Evolutionary conservation across 2,797 vertebrate genomes (phyloP).

Genomic region (Corythornis leucogaster): DNA sequence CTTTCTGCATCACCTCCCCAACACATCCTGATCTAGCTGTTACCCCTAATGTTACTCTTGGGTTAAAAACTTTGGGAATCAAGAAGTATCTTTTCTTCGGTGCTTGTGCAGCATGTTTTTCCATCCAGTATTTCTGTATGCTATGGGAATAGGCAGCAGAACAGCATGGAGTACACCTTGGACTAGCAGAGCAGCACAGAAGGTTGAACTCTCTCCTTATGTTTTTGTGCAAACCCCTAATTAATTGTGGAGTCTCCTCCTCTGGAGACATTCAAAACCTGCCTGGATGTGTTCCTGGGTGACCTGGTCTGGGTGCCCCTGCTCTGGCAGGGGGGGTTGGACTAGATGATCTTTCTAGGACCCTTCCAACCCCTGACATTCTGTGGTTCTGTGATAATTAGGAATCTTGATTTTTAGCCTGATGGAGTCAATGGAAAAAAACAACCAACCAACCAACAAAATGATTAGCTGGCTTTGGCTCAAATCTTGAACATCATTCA

Average conservation of each 20-base stretch:
- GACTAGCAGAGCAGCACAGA: slow-evolving; percentile 17
- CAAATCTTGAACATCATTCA: not conserved
- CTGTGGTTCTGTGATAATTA: not conserved
- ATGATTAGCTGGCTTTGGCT: not conserved
- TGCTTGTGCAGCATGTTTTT: not conserved
- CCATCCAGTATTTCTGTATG: not conserved
- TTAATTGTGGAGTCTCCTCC: too few relatives aligned
- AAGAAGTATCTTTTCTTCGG: not conserved
- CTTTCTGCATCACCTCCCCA: not conserved
- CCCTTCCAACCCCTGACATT: too few relatives aligned
- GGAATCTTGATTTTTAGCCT: not conserved
- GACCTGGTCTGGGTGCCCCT: too few relatives aligned
- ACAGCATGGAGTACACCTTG: not conserved
- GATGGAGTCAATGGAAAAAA: not conserved
- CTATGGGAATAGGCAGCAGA: not conserved
- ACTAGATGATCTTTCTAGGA: too few relatives aligned
- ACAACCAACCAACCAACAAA: not conserved
- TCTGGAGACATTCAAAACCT: too few relatives aligned
- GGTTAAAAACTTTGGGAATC: not conserved
- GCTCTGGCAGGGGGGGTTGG: too few relatives aligned
- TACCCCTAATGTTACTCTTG: not conserved
- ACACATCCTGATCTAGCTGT: not conserved
- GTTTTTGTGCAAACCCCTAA: not conserved
- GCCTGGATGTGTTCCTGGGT: too few relatives aligned
- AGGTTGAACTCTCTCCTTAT: not conserved